A percentile compares a stretch with the other conserved stretches of the same genome.
These are phyloP conservation scores for Rhabdornis inornatus DNA, from an alignment of 2,113 vertebrate species.

Conservation along the genomic window DNA sequence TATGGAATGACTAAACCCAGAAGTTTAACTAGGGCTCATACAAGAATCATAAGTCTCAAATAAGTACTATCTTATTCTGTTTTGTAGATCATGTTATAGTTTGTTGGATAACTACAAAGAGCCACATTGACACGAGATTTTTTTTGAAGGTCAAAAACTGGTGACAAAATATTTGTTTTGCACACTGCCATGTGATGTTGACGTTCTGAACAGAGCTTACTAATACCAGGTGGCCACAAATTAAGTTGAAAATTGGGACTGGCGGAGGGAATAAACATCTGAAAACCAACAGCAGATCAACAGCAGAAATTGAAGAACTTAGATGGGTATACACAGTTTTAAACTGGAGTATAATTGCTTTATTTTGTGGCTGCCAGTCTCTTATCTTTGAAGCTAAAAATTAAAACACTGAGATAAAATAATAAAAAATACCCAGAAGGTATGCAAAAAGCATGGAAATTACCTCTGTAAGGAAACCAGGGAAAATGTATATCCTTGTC, in stretches of 20 bases:
- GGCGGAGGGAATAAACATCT: neutral
- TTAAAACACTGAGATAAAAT: neutral
- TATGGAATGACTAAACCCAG: neutral
- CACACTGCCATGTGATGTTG: neutral
- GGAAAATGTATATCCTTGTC: neutral
- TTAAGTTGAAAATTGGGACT: neutral
- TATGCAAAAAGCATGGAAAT: neutral
- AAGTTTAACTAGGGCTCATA: neutral
- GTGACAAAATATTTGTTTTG: neutral
- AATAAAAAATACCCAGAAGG: neutral
- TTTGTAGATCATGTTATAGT: neutral
- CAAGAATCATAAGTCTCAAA: neutral
- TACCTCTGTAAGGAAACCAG: neutral
- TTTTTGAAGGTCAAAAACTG: neutral
- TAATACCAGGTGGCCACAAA: neutral
- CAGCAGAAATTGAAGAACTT: neutral
- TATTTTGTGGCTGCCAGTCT: neutral
- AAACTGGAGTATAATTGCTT: neutral
- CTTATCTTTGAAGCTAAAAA: neutral
- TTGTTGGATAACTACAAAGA: neutral
- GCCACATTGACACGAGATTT: neutral
- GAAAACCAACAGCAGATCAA: neutral
- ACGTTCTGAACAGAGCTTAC: neutral
- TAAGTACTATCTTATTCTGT: neutral
- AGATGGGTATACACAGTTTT: neutral